A percentile compares a stretch with the other conserved stretches of the same genome.
Evolutionary conservation across 1,140 invertebrate genomes (phyloP).

Genomic region (Ridgeia piscesae): DNA sequence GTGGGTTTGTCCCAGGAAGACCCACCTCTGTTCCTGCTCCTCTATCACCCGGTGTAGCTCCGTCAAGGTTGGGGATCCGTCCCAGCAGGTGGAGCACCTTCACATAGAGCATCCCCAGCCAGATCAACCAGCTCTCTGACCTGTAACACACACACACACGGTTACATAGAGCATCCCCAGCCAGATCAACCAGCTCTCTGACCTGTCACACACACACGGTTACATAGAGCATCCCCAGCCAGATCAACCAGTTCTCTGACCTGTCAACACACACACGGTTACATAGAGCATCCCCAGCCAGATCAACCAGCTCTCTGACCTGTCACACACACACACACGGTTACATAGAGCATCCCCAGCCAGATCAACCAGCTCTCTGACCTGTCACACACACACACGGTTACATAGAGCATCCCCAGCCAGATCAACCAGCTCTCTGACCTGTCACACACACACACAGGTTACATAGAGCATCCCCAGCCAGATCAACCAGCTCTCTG

Average conservation of each 20-base stretch:
- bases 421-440: neutral
- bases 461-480: too few relatives aligned
- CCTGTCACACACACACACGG: neutral
- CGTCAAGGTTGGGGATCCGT: neutral
- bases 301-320: neutral
- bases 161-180: neutral
- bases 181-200: neutral
- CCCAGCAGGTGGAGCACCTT: neutral
- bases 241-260: neutral
- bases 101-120: conserved; percentile 7
- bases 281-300: neutral
- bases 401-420: too few relatives aligned
- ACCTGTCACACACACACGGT: neutral
- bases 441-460: neutral
- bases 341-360: too few relatives aligned
- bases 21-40: conserved; percentile 2
- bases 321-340: neutral
- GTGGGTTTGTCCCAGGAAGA: neutral
- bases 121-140: neutral
- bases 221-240: neutral
- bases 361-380: neutral
- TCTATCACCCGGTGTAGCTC: conserved; percentile 11
- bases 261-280: too few relatives aligned
- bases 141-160: neutral
- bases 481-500: too few relatives aligned